Evolutionary conservation across 1,140 invertebrate genomes (phyloP).

Genomic region (Ganaspis sp.): DNA sequence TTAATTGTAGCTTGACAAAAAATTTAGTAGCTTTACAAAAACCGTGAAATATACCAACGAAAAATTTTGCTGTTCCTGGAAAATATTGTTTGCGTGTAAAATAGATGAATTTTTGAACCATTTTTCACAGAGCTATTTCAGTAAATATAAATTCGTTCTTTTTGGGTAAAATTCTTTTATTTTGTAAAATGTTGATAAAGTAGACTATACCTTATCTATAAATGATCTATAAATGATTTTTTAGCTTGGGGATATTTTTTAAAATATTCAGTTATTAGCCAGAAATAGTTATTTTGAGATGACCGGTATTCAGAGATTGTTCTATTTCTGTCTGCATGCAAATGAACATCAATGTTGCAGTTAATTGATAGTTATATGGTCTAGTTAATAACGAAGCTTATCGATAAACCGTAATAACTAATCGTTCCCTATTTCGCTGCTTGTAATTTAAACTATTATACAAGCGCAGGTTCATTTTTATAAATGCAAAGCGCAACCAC

Average conservation of each 20-base stretch:
- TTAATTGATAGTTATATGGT: conserved; percentile 17
- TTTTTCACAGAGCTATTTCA: too few species aligned
- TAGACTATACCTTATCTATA: too few species aligned
- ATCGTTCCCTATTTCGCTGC: neutral
- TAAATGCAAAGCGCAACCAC: conserved; percentile 4
- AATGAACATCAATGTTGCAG: neutral
- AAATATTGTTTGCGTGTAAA: too few species aligned
- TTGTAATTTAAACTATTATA: conserved; percentile 15
- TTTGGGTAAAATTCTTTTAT: neutral
- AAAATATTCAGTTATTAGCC: neutral
- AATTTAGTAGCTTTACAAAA: too few species aligned
- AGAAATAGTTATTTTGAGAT: conserved; percentile 5
- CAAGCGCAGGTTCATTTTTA: neutral
- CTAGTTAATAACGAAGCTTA: conserved; percentile 24
- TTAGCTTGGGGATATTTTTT: too few species aligned
- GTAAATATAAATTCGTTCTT: too few species aligned
- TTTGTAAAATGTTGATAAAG: too few species aligned
- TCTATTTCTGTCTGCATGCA: conserved; percentile 7
- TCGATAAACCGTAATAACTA: conserved; percentile 10
- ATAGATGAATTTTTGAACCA: too few species aligned
- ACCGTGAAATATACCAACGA: too few species aligned
- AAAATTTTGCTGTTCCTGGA: too few species aligned
- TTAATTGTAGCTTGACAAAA: too few species aligned
- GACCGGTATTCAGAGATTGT: neutral
- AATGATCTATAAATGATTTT: too few species aligned